These are phyloP conservation scores for Chrysemys picta DNA, from an alignment of 2,113 vertebrate genomes.

Conservation along the genomic window DNA sequence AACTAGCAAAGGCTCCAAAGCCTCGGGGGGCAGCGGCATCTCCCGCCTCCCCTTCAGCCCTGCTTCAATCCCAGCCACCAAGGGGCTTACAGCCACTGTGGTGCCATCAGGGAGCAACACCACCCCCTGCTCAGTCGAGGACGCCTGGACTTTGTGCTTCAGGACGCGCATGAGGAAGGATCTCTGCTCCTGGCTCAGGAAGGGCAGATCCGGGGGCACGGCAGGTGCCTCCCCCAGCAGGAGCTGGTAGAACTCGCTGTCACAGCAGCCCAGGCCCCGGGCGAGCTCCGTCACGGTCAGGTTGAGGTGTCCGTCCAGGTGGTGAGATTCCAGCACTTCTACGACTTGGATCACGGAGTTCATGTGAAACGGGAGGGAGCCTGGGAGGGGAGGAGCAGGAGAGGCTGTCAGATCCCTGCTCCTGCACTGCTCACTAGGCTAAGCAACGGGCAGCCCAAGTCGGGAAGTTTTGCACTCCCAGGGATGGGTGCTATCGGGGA, in stretches of 20 bases:
- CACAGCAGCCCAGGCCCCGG: conserved; percentile 28
- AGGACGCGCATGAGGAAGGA: conserved; percentile 59
- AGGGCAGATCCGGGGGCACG: accelerated
- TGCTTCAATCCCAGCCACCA: conserved; percentile 82
- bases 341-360: conserved; percentile 78
- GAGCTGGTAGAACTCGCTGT: conserved; percentile 46
- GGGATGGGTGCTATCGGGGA: background rate
- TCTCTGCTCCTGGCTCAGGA: conserved; percentile 34
- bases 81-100: conserved; percentile 81
- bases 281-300: conserved; percentile 47
- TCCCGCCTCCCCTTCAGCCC: conserved; percentile 66
- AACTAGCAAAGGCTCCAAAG: background rate
- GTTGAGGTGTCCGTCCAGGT: background rate
- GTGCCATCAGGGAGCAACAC: conserved; percentile 87
- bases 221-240: conserved; percentile 27
- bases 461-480: background rate
- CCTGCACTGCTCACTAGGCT: background rate
- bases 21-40: background rate
- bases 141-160: background rate
- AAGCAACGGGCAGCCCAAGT: background rate
- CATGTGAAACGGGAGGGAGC: conserved; percentile 72
- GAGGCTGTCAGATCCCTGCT: too few species aligned
- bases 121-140: conserved; percentile 73
- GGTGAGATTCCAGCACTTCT: conserved; percentile 70
- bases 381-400: conserved; percentile 45